Conservation (phyloP, 1,140 invertebrate genomes). For the Drosophila setifemur region DNA sequence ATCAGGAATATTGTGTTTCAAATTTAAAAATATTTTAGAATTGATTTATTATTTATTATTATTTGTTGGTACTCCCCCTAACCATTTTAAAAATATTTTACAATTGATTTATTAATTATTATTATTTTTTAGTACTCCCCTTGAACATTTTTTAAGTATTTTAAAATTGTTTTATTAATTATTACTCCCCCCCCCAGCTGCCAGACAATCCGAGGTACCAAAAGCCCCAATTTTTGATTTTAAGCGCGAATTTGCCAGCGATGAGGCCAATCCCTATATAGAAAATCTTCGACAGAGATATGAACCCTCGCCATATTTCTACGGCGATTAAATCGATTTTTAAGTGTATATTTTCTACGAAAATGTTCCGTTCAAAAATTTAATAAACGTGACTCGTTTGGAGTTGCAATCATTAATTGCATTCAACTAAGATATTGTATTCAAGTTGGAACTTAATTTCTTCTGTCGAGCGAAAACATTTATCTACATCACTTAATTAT, state of each 20-base stretch:
- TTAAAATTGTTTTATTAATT: too few relatives aligned
- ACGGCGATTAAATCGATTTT: neutral
- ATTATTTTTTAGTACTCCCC: too few relatives aligned
- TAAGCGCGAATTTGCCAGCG: neutral
- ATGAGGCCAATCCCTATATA: neutral
- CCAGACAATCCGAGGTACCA: neutral
- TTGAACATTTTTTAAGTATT: too few relatives aligned
- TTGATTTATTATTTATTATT: too few relatives aligned
- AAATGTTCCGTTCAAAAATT: too few relatives aligned
- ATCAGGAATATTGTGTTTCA: too few relatives aligned
- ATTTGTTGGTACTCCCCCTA: too few relatives aligned
- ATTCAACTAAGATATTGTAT: conserved; percentile 15
- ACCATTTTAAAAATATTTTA: too few relatives aligned
- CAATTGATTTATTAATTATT: too few relatives aligned
- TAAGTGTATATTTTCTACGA: neutral
- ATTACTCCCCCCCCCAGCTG: too few relatives aligned
- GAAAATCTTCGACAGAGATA: neutral
- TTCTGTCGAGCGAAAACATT: conserved; percentile 8
- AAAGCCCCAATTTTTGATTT: neutral
- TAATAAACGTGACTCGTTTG: too few relatives aligned
- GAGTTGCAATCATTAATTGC: conserved; percentile 15
- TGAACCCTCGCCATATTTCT: neutral
- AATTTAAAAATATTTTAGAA: too few relatives aligned
- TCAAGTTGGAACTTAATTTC: conserved; percentile 32
- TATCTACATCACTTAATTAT: conserved; percentile 49